Evolutionary conservation across 2,113 vertebrate genomes (phyloP).

Genomic region (Alligator mississippiensis): DNA sequence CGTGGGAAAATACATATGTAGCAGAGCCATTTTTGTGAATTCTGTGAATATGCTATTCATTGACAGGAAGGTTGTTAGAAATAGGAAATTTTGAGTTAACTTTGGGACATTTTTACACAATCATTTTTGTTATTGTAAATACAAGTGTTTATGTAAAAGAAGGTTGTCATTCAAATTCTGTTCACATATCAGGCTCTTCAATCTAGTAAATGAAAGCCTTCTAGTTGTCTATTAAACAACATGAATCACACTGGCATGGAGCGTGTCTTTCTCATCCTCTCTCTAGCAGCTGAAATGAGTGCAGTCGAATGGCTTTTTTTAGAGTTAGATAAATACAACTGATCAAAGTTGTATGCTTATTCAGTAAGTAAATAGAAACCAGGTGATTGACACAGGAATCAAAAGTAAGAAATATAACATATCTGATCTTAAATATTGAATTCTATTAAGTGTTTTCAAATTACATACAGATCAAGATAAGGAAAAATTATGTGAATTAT

Average conservation of each 20-base stretch:
- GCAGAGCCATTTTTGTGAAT: not conserved
- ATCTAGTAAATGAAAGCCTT: not conserved
- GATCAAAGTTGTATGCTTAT: not conserved
- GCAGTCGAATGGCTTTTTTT: too few species aligned
- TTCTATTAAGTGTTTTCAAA: not conserved
- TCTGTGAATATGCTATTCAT: not conserved
- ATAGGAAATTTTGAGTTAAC: not conserved
- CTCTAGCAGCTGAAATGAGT: too few species aligned
- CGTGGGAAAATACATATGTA: not conserved
- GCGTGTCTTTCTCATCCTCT: not conserved
- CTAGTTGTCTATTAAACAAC: not conserved
- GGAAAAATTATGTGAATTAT: not conserved
- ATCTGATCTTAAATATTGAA: conserved; percentile 2
- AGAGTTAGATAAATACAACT: too few species aligned
- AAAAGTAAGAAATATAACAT: not conserved
- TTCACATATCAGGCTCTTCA: not conserved
- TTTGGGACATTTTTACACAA: not conserved
- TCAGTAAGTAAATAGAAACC: not conserved
- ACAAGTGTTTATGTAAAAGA: not conserved
- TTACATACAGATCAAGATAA: not conserved
- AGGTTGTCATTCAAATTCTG: not conserved
- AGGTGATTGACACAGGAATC: not conserved
- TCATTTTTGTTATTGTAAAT: not conserved
- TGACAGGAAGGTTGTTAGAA: not conserved
- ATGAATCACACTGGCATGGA: not conserved